Base-by-base conservation (phyloP, 2,113 vertebrate species). In the Triplophysa tibetana region DNA sequence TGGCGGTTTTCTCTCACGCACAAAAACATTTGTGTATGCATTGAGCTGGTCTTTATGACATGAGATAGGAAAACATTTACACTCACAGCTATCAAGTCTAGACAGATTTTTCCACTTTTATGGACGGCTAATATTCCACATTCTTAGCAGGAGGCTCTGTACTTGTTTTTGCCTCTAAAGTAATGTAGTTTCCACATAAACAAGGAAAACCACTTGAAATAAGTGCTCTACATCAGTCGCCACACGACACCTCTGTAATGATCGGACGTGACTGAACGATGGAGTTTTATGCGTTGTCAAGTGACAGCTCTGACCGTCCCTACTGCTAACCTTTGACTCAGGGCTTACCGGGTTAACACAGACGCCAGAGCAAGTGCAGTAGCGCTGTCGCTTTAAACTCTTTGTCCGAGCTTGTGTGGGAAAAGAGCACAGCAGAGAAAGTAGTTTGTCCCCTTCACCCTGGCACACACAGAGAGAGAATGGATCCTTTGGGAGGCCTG, bases 381-480 rank as follows among this genome's bases (percentile, higher is more conserved):
- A 79, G 61, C 38, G n/a, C 84, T 81, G 82, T 80, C 43, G 10
- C 84, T 83, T 87, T 87, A 85, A 80, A 79, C 50, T 58, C 61
- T 85, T 84, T 86, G 84, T 85, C 43, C 62, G 2, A 76, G 77
- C 24, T 43, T 70, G 70, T 86, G 83, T 85, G 83, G 79, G 84
- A 85, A 82, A 84, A 76, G 81, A 78, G 77, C 62, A 70, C 68
- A 77, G 70, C 50, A 77, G 82, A 78, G 81, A 85, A 80, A 83
- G 79, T 75, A 77, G 82, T 70, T 85, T 83, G 82, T 84, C 84
- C 84, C 76, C 79, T 75, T 83, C 76, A 87, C 78, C 65, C 78
- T 72, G 70, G 80, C 78, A 52, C 78, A 52, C 61, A 75, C 48
- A 82, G 54, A 9, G n/a, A 61, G 56, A 83, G 78, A 84, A 77